phyloP scores from a whole-genome alignment of 2,113 vertebrate species.

The Nerophis lumbriciformis region DNA sequence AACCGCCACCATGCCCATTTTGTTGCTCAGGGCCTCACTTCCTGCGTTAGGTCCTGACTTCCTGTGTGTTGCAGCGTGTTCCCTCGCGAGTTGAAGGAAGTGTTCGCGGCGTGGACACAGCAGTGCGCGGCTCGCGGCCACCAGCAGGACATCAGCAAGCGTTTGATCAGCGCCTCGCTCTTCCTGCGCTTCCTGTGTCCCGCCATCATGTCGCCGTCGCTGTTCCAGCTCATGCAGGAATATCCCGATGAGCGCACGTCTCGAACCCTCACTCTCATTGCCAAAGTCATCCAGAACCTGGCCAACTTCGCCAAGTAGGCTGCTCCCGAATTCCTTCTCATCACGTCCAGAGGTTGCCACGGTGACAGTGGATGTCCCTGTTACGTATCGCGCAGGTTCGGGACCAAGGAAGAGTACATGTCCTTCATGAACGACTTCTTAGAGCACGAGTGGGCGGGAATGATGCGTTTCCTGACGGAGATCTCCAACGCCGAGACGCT shows the following conservation, averaged over 20 bases:
- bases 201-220: slow-evolving; percentile 95
- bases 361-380: no score
- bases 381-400: slow-evolving; percentile 76
- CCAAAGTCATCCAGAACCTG: slow-evolving; percentile 98
- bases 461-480: slow-evolving; percentile 93
- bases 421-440: slow-evolving; percentile 97
- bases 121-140: slow-evolving; percentile 84
- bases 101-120: slow-evolving; percentile 93
- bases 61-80: slow-evolving; percentile 76
- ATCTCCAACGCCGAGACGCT: slow-evolving; percentile 91
- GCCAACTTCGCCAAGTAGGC: slow-evolving; percentile 95
- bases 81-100: slow-evolving; percentile 92
- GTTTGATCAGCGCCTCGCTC: slow-evolving; percentile 91
- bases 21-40: neutral
- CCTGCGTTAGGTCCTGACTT: neutral
- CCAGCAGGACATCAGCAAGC: slow-evolving; percentile 83
- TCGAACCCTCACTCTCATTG: slow-evolving; percentile 90
- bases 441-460: slow-evolving; percentile 93
- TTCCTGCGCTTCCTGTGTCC: slow-evolving; percentile 97
- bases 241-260: slow-evolving; percentile 92
- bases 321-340: neutral
- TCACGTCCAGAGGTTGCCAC: neutral
- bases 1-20: neutral
- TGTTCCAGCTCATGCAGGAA: slow-evolving; percentile 92
- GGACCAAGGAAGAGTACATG: slow-evolving; percentile 98